These are phyloP conservation scores for Erpetoichthys calabaricus DNA, from an alignment of 2,797 vertebrate genomes.

Conservation along the genomic window DNA sequence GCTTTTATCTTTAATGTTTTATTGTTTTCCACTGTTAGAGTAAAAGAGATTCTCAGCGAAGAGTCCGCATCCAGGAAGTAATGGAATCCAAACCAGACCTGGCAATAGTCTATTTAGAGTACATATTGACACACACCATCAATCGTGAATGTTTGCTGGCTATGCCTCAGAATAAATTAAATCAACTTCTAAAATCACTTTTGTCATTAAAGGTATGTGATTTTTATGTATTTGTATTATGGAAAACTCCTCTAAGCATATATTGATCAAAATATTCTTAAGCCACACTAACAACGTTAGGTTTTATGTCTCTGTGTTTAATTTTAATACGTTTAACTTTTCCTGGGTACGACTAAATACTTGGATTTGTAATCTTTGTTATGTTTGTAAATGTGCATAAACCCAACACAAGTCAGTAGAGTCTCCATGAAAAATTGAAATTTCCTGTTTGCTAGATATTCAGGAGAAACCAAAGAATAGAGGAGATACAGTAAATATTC, in stretches of 20 bases:
- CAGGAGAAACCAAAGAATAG: no score
- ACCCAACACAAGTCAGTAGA: no score
- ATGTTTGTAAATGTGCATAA: no score
- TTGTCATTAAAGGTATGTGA: conserved; percentile 57
- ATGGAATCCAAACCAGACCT: conserved; percentile 63
- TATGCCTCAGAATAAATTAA: conserved; percentile 46
- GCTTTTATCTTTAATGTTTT: conserved; percentile 1
- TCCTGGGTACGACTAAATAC: no score
- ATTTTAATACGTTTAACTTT: no score
- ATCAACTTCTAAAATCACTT: conserved; percentile 56
- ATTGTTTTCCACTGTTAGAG: conserved; percentile 28
- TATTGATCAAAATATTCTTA: no score
- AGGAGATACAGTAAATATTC: no score
- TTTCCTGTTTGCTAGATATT: no score
- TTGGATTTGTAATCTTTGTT: no score
- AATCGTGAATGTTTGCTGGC: conserved; percentile 56
- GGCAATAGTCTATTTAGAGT: conserved; percentile 68
- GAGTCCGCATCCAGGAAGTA: conserved; percentile 52
- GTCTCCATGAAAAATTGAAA: no score
- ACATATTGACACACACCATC: conserved; percentile 55
- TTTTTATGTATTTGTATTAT: not conserved
- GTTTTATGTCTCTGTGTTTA: no score
- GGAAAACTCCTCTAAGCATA: not conserved
- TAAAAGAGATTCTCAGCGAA: conserved; percentile 26
- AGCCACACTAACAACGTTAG: no score